Percentiles rank a stretch among this genome's conserved stretches.
Conservation (phyloP, 2,888 invertebrate genomes). For the Synanthedon vespiformis region DNA sequence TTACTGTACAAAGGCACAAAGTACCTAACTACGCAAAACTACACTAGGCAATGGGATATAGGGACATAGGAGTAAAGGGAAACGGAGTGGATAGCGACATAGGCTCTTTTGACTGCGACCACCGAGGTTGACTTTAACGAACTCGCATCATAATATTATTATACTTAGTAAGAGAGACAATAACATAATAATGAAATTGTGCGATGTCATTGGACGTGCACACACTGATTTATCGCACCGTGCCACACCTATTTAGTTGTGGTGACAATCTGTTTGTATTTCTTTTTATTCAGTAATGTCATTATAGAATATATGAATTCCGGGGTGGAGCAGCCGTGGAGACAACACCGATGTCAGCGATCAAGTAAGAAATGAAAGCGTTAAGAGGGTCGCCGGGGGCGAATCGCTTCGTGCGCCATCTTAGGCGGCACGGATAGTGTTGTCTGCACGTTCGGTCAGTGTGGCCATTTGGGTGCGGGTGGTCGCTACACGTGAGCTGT, state of each 20-base stretch:
- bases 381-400: background rate
- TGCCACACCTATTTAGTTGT: conserved; percentile 57
- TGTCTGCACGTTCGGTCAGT: conserved; percentile 27
- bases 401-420: conserved; percentile 29
- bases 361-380: background rate
- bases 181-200: conserved; percentile 7
- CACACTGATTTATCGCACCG: conserved; percentile 42
- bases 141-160: background rate
- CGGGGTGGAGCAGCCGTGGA: conserved; percentile 20
- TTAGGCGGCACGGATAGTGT: conserved; percentile 16
- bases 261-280: conserved; percentile 45
- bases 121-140: conserved; percentile 17
- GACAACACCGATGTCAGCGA: conserved; percentile 38
- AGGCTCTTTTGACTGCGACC: conserved; percentile 56
- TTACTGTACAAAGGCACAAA: conserved; percentile 30
- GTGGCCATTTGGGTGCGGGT: conserved; percentile 51
- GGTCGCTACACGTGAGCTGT: conserved; percentile 41
- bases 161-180: background rate
- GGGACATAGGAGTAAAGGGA: conserved; percentile 1
- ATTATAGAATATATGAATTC: background rate
- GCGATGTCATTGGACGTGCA: conserved; percentile 31
- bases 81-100: conserved; percentile 30
- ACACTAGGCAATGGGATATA: conserved; percentile 15
- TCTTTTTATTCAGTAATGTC: background rate
- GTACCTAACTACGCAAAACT: conserved; percentile 14